Base-by-base conservation (phyloP, 1,140 invertebrate species). In the Macrobrachium nipponense region DNA sequence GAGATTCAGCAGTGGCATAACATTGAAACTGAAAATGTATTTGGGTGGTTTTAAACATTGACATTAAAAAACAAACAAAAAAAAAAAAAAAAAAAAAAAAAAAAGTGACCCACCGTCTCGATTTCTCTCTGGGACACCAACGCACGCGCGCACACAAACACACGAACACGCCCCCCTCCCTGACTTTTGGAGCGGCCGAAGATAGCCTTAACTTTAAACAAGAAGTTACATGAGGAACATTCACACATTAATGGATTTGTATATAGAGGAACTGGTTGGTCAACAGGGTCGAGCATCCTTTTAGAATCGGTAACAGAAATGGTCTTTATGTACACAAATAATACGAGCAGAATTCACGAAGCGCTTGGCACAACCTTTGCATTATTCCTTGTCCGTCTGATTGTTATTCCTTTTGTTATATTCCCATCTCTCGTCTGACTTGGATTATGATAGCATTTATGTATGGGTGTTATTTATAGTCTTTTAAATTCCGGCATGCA, bases 171-270 rank as follows among this genome's bases (percentile, higher is more conserved):
- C n/a, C 81, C 70, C 81, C 18, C 44, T 5, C 5, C 70, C 70
- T 59, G 58, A 7, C 15, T 14, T 58, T 36, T 36, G 23, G 23
- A 17, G 14, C 80, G 36, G 3, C 70, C 51, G 59, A 17, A 60
- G 20, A 14, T 2, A 2, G 20, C 51, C 79, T 60, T 43, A 43
- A 36, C 51, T 68, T 80, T 80, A 86, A 43, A 20, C 43, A 80
- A 86, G 44, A 85, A 62, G 80, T 75, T 78, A 82, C 73, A n/a
- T 80, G 77, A 80, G 66, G 83, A 80, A 86, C 84, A 86, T 75
- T 66, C 64, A 86, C 80, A 75, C 66, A 61, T 43, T 82, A 82
- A 60, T 82, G 70, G 77, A 80, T 58, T 68, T 58, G 44, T 79
- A 60, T 86, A 80, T 80, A 62, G 84, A 86, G 84, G 84, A 86